These are phyloP conservation scores for Gorsachius goisagi DNA, from an alignment of 2,113 vertebrate species.

Conservation along the genomic window DNA sequence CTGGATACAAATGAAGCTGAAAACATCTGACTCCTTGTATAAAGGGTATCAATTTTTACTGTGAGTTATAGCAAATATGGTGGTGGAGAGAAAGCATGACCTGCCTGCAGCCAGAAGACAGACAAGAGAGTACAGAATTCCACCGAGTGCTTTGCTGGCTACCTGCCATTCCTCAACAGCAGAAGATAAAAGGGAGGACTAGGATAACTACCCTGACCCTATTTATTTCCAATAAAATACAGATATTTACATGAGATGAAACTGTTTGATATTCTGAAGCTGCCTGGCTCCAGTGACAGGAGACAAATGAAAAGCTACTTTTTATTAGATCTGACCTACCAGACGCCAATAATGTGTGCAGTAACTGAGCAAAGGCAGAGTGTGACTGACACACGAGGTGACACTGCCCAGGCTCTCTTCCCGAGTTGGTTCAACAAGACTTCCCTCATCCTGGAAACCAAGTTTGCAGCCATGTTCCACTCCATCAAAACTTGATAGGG, in stretches of 20 bases:
- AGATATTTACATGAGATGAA: constrained; percentile 1
- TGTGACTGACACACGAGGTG: not conserved
- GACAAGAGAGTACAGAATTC: not conserved
- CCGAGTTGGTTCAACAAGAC: not conserved
- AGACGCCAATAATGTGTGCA: not conserved
- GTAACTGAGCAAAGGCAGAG: not conserved
- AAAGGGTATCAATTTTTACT: constrained; percentile 7
- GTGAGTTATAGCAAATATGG: not conserved
- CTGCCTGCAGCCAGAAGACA: not conserved
- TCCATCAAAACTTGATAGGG: not conserved
- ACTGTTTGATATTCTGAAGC: not conserved
- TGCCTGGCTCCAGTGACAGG: not conserved
- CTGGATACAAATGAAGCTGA: not conserved
- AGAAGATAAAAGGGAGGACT: not conserved
- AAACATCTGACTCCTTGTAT: not conserved
- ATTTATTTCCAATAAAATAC: constrained; percentile 5
- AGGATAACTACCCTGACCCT: not conserved
- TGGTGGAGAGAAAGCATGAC: not conserved
- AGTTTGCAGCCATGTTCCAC: not conserved
- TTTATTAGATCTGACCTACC: not conserved
- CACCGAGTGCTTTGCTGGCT: not conserved
- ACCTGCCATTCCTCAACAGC: constrained; percentile 4
- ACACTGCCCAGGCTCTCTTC: not conserved
- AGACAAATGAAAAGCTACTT: constrained; percentile 26
- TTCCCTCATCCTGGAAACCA: not conserved